These are phyloP conservation scores for Peucedramus taeniatus DNA, from an alignment of 2,113 vertebrate genomes.

Conservation along the genomic window DNA sequence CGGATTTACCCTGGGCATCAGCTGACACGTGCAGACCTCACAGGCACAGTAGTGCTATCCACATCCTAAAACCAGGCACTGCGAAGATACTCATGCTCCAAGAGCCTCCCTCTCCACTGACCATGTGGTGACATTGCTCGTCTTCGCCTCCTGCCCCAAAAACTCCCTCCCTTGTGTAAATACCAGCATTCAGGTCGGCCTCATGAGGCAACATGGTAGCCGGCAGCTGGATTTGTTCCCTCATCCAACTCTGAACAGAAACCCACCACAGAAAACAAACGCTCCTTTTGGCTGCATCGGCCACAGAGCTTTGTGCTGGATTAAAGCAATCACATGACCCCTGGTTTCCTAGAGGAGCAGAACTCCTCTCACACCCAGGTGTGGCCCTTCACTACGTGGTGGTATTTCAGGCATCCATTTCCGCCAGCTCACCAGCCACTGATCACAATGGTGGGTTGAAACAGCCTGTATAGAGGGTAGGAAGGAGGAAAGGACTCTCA, in stretches of 20 bases:
- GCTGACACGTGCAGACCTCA: fast-evolving
- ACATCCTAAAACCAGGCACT: neutral
- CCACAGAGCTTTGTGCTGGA: neutral
- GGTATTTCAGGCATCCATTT: neutral
- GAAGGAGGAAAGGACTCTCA: neutral
- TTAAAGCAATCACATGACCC: neutral
- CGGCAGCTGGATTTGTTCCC: neutral
- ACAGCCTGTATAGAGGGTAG: neutral
- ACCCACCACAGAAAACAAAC: neutral
- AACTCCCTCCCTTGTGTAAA: neutral
- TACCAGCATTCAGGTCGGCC: fast-evolving
- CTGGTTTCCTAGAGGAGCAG: neutral
- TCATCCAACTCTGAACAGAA: neutral
- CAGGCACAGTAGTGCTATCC: neutral
- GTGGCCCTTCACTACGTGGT: fast-evolving
- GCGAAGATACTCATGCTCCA: neutral
- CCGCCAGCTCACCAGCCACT: neutral
- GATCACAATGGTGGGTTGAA: neutral
- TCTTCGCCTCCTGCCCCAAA: neutral
- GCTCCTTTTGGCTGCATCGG: neutral
- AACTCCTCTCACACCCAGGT: neutral
- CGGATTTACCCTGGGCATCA: neutral
- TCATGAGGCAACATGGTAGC: fast-evolving
- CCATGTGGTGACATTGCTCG: neutral
- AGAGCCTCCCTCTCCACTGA: neutral